Evolutionary conservation across 2,113 vertebrate species (phyloP).

Genomic region (Gasterosteus aculeatus): DNA sequence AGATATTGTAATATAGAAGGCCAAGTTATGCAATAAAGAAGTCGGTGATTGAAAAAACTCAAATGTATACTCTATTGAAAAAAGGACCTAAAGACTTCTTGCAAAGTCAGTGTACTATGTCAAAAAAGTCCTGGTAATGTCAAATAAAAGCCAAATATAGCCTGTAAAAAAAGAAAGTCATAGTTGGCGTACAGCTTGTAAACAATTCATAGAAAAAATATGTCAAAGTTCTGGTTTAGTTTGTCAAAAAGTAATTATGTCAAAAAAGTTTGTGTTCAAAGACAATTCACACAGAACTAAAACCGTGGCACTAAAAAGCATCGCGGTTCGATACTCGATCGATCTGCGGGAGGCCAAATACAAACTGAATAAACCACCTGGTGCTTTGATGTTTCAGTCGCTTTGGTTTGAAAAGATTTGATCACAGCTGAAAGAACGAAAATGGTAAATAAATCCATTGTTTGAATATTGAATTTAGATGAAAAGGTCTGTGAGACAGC

Average conservation of each 20-base stretch:
- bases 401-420: neutral
- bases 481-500: neutral
- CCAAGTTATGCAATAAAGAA: neutral
- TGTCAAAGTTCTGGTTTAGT: neutral
- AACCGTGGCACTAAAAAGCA: neutral
- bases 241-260: neutral
- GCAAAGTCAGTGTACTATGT: neutral
- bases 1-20: neutral
- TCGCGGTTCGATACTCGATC: neutral
- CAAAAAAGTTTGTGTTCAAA: neutral
- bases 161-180: neutral
- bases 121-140: neutral
- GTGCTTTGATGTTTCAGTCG: neutral
- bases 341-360: neutral
- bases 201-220: neutral
- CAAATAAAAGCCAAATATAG: neutral
- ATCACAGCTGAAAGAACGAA: neutral
- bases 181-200: neutral
- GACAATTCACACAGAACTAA: no score
- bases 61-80: no score
- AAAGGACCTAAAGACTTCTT: no score
- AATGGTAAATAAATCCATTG: neutral
- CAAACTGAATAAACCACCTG: neutral
- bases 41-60: no score
- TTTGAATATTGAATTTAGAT: neutral